Conservation (phyloP, 2,113 vertebrate genomes). For the Gallinago undulata region DNA sequence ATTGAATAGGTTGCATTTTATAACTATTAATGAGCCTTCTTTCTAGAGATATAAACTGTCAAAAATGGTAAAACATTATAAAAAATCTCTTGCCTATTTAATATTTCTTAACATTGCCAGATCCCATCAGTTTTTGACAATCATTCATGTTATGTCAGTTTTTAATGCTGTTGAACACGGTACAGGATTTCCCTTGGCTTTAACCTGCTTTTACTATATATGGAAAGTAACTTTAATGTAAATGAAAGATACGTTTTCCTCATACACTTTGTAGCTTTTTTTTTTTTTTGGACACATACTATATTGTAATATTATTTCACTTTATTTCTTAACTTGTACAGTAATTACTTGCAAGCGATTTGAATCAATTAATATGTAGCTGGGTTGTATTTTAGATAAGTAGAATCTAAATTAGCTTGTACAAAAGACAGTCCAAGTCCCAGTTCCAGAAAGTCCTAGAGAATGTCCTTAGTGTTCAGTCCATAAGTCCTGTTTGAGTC, state of each 20-base stretch:
- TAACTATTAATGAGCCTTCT: constrained; percentile 19
- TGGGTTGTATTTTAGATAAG: background rate
- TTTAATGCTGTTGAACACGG: constrained; percentile 9
- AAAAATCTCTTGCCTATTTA: constrained; percentile 11
- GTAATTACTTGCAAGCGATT: background rate
- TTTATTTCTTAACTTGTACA: background rate
- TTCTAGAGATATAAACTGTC: constrained; percentile 31
- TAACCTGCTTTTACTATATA: background rate
- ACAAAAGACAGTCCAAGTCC: background rate
- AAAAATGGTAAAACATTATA: constrained; percentile 14
- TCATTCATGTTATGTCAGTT: constrained; percentile 43
- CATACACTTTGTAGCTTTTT: background rate
- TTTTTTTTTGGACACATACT: background rate
- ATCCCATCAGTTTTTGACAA: constrained; percentile 32
- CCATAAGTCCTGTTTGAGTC: background rate
- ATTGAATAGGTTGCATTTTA: constrained; percentile 24
- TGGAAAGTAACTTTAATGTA: background rate
- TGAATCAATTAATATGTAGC: background rate
- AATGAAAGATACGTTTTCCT: background rate
- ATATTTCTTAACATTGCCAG: constrained; percentile 33
- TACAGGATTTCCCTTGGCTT: constrained; percentile 34
- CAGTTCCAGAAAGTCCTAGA: background rate
- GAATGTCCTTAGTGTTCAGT: background rate
- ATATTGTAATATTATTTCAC: background rate
- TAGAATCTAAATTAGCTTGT: background rate